These are phyloP conservation scores for Poecilia picta DNA, from an alignment of 2,797 vertebrate genomes.

Conservation along the genomic window DNA sequence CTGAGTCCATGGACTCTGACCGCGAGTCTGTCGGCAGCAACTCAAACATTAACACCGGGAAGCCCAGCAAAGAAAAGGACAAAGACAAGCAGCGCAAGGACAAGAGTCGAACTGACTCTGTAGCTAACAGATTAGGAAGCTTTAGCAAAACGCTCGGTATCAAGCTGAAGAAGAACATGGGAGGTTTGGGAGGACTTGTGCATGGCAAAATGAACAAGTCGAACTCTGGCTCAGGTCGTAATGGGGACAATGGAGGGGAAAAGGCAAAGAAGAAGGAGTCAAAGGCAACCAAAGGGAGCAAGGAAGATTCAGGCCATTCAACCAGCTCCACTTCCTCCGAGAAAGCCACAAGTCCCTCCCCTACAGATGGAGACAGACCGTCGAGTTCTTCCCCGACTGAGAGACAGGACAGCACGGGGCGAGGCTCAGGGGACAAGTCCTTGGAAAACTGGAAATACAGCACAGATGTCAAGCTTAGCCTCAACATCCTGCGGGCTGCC, in stretches of 20 bases:
- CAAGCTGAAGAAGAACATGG: slow-evolving; percentile 99
- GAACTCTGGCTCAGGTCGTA: slow-evolving; percentile 84
- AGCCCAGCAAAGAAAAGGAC: slow-evolving; percentile 91
- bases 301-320: slow-evolving; percentile 91
- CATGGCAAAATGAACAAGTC: slow-evolving; percentile 95
- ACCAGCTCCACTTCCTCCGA: slow-evolving; percentile 93
- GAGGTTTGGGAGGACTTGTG: slow-evolving; percentile 94
- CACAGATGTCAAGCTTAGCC: slow-evolving; percentile 98
- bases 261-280: slow-evolving; percentile 85
- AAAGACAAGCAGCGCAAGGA: slow-evolving; percentile 97
- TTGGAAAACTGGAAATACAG: slow-evolving; percentile 97
- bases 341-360: slow-evolving; percentile 92
- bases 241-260: slow-evolving; percentile 79
- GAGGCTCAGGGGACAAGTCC: slow-evolving; percentile 80
- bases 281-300: slow-evolving; percentile 90
- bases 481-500: slow-evolving; percentile 97
- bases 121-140: slow-evolving; percentile 98
- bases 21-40: slow-evolving; percentile 97
- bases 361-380: slow-evolving; percentile 89
- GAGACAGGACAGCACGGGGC: slow-evolving; percentile 79
- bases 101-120: slow-evolving; percentile 92
- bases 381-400: slow-evolving; percentile 84
- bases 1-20: slow-evolving; percentile 97
- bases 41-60: slow-evolving; percentile 93
- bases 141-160: slow-evolving; percentile 98